Conservation (phyloP, 2,888 invertebrate species). For the Pseudococcus jackbeardsleyi region DNA sequence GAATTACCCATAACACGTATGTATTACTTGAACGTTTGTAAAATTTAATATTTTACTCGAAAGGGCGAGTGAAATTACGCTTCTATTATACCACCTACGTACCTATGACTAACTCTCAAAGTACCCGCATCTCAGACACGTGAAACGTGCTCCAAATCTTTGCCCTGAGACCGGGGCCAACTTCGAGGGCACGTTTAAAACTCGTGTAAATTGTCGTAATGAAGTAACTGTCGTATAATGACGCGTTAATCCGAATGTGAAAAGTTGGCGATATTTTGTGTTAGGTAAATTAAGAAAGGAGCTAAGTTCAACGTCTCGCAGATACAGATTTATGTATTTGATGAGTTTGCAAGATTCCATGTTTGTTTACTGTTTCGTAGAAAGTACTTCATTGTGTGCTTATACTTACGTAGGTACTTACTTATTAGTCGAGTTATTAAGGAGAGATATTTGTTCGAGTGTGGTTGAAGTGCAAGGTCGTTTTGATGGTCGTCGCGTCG, state of each 20-base stretch:
- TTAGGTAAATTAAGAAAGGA: not conserved
- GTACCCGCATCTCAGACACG: too few relatives aligned
- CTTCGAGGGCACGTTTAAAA: not conserved
- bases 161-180: not conserved
- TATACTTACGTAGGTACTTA: not conserved
- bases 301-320: not conserved
- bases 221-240: not conserved
- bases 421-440: not conserved
- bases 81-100: not conserved
- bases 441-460: not conserved
- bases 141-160: too few relatives aligned
- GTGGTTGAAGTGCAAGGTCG: slow-evolving; percentile 29
- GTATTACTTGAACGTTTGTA: slow-evolving; percentile 65
- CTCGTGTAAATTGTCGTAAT: not conserved
- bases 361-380: not conserved
- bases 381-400: not conserved
- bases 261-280: not conserved
- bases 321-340: not conserved
- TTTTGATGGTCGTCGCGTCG: not conserved
- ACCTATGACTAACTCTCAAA: not conserved
- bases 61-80: not conserved
- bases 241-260: slow-evolving; percentile 14
- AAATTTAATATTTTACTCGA: not conserved
- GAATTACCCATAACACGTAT: slow-evolving; percentile 79
- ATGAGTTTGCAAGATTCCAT: not conserved